Base-by-base conservation (phyloP, 1,140 invertebrate species). In the Centruroides sculpturatus region DNA sequence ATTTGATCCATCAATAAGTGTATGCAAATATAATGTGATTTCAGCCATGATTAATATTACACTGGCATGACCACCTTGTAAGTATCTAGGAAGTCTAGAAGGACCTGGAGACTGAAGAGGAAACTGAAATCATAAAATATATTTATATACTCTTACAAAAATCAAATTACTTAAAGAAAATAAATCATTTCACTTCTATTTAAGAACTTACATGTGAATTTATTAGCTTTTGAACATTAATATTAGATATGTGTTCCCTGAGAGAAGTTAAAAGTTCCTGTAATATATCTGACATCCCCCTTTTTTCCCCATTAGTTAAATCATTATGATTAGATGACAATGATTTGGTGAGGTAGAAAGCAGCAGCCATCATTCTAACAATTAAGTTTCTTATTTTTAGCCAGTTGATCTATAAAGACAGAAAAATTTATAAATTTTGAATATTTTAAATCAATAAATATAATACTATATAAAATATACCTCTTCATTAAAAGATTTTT, bases 401-500 rank as follows among this genome's bases (percentile, higher is more conserved):
- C 73, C 72, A 73, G 1, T 64, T 66, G 66, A 71, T 68, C 71
- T 73, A 57, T 10, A 59, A 66, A 35, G 50, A 51, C 59, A 52
- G 57, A 58, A 41, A 7, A 47, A 23, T 47, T 53, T 36, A 47
- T 49, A 48, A 41, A 55, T 54, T 57, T 23, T 23, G 8, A 12
- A 11, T 11, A 51, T 11, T 50, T 11, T 53, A n/a, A 8, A 34
- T 54, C 7, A 34, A 34, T n/a, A 59, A 55, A 58, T 35, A 35
- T 35, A 54, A 59, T 11, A 47, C 35, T 47, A 47, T 47, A 63
- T n/a, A 60, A 50, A 49, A 59, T 56, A 11, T 35, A 72, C 71
- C 68, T 72, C 70, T 65, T 72, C 71, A 52, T 67, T 63, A 56
- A 67, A 69, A 50, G 71, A 71, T 52, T 68, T 63, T 35, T 65